Percentiles rank a stretch among this genome's conserved stretches.
Conservation (phyloP, 2,113 vertebrate genomes). For the Poicephalus gulielmi region DNA sequence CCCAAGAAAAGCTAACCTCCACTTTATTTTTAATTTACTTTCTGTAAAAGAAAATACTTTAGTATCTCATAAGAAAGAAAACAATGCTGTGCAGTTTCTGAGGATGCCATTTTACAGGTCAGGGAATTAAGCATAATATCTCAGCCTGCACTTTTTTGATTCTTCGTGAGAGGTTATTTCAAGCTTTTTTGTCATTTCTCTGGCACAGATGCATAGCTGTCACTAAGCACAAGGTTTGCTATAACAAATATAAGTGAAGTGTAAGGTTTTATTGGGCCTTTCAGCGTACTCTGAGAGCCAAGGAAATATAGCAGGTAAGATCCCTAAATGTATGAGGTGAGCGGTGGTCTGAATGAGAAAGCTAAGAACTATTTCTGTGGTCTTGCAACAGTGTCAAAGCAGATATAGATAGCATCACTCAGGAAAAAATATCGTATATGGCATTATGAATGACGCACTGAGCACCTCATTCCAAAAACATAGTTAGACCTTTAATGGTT, state of each 20-base stretch:
- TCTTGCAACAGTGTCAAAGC: not conserved
- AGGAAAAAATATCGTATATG: not conserved
- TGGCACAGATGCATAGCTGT: not conserved
- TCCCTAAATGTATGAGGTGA: not conserved
- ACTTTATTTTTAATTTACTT: not conserved
- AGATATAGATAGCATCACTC: not conserved
- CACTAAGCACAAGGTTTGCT: not conserved
- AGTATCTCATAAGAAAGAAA: not conserved
- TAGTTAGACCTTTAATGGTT: not conserved
- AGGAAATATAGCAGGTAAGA: not conserved
- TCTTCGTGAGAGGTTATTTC: not conserved
- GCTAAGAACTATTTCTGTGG: not conserved
- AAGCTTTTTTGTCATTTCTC: not conserved
- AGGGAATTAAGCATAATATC: not conserved
- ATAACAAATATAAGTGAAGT: not conserved
- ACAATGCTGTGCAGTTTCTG: not conserved
- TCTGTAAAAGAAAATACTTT: not conserved
- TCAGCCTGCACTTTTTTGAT: not conserved
- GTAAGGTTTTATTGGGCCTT: not conserved
- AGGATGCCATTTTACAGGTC: not conserved
- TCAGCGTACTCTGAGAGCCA: not conserved
- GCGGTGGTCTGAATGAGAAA: not conserved
- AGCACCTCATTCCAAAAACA: not conserved
- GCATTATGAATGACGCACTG: not conserved
- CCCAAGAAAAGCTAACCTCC: not conserved